phyloP scores from a whole-genome alignment of 1,140 invertebrate species.

The Sitobion miscanthi region DNA sequence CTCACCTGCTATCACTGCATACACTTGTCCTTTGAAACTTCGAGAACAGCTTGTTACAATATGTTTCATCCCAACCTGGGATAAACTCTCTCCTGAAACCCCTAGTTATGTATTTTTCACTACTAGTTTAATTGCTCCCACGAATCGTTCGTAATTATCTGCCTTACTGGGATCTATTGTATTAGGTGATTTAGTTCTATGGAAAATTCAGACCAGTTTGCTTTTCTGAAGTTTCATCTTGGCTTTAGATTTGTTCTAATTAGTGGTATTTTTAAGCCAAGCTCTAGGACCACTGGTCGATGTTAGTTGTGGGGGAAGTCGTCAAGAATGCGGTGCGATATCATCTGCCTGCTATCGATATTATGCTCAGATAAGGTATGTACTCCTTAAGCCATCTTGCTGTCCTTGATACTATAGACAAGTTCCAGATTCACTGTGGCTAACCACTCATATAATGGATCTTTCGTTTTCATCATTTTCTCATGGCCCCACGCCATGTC shows the following conservation, averaged over 20 bases:
- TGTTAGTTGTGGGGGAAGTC: constrained; percentile 50
- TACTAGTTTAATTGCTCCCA: too few relatives aligned
- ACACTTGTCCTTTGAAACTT: too few relatives aligned
- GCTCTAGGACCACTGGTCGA: constrained; percentile 27
- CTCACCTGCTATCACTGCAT: too few relatives aligned
- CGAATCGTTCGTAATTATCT: too few relatives aligned
- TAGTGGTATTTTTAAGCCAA: constrained; percentile 4
- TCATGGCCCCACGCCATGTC: constrained; percentile 37
- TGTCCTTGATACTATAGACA: constrained; percentile 4
- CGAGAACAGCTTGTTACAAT: too few relatives aligned
- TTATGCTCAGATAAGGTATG: neutral
- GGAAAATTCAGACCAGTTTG: constrained; percentile 11
- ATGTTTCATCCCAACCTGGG: too few relatives aligned
- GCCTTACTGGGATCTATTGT: constrained; percentile 39
- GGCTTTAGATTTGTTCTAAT: constrained; percentile 13
- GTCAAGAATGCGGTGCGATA: neutral
- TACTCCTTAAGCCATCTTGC: constrained; percentile 13
- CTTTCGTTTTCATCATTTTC: constrained; percentile 40
- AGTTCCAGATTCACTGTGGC: constrained; percentile 4
- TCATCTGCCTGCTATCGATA: neutral
- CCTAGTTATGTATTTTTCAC: too few relatives aligned
- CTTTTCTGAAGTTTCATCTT: constrained; percentile 44
- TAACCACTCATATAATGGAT: constrained; percentile 11
- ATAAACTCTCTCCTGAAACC: too few relatives aligned
- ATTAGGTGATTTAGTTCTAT: constrained; percentile 10